Evolutionary conservation across 2,888 invertebrate genomes (phyloP), one percentile per base, ranked within the genome.

Genomic region (Spatulosminthurus flaviceps): DNA sequence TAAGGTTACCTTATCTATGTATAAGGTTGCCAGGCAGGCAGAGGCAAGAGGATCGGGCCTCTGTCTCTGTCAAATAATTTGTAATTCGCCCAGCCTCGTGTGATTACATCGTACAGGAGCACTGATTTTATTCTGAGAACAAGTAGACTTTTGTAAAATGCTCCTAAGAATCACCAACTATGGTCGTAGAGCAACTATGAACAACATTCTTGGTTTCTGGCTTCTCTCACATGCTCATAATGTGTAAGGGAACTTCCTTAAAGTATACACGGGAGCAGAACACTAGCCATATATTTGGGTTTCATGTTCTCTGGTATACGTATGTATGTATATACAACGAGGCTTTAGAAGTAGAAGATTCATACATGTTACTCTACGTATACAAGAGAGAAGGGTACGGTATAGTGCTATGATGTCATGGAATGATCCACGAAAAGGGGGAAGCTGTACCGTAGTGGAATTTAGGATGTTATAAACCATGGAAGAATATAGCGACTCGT

Each of bases 31-130:
- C n/a, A 29, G 75, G 66, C 60, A 22, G 60, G 28, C 28, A 51
- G 61, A 51, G 69, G 76, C 77, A 79, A 64, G 70, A 73, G 80
- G 77, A 60, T 78, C 77, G 41, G 75, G 24, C 26, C 42, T n/a
- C n/a, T 43, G 41, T 67, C 80, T 79, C 80, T 83, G 82, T 83
- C 84, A 83, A 83, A 84, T 84, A 83, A 84, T 83, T 84, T 84
- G 82, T 84, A 84, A 83, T 83, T 84, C 83, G 80, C 71, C 77
- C 69, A 79, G 79, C 77, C 81, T 77, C 79, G 69, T 82, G 80
- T 80, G 82, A 81, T 83, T 80, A 81, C 79, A 61, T 61, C 43
- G 71, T 66, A 41, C 22, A 51, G n/a, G n/a, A n/a, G 69, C 67
- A 43, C 76, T 67, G 79, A 66, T 78, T 71, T 74, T 69, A 28